Base-by-base conservation (phyloP, 2,113 vertebrate species). In the Hypomesus transpacificus region DNA sequence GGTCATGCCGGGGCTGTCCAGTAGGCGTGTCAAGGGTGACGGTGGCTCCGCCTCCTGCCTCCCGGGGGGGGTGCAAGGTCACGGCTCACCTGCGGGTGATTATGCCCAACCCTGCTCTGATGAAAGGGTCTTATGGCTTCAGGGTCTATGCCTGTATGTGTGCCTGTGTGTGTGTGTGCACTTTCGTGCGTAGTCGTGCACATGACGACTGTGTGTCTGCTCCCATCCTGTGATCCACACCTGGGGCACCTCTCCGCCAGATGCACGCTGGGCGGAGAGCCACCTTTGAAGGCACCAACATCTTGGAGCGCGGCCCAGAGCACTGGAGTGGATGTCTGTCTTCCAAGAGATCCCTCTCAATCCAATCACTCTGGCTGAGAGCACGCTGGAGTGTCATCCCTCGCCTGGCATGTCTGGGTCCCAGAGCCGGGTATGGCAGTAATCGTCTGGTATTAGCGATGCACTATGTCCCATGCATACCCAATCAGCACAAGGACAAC, bases 301-400 rank as follows among this genome's bases (percentile, higher is more conserved):
- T 68, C 56, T 59, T 81, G 82, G 82, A 84, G 69, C n/a, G 14
- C 14, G 64, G 77, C 77, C 69, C 76, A 72, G 68, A 70, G 7
- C 68, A 50, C 46, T 64, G 46, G 67, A 59, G 68, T 69, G 72
- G 18, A 5, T 62, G 68, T 64, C 46, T n/a, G 14, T 16, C 59
- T 70, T 57, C 20, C 13, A 14, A 71, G 77, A 80, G 59, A 24
- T 59, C 26, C 39, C 54, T 16, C 66, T 74, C 63, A 66, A 69
- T 81, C 71, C 72, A 70, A 62, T 75, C 66, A 63, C 71, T 76
- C 73, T 77, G 83, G 62, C 77, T 75, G 81, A 73, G 70, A 77
- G 62, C 71, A 59, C 74, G 70, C 70, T 66, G 64, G 56, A 65
- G 69, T 57, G 69, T 67, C 68, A 68, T 60, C 56, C 68, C 56